These are phyloP conservation scores for Campoletis sonorensis DNA, from an alignment of 1,140 invertebrate genomes.

Conservation along the genomic window DNA sequence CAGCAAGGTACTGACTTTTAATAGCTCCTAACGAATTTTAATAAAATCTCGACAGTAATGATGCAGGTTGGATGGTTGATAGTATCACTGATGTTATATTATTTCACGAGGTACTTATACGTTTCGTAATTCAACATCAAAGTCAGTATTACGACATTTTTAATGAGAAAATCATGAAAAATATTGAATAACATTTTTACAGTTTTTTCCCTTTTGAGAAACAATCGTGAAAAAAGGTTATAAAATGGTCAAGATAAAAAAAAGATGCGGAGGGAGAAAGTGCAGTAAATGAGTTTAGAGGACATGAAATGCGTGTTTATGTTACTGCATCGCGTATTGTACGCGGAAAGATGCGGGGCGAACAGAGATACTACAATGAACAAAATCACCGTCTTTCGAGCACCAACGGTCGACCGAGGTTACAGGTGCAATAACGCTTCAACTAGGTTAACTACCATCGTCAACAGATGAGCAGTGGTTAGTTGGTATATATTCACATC, in stretches of 20 bases:
- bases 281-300: neutral
- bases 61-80: too few species aligned
- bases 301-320: neutral
- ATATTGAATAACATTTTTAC: neutral
- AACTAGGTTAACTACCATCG: constrained; percentile 30
- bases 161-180: neutral
- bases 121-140: neutral
- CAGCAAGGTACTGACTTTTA: too few species aligned
- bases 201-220: neutral
- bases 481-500: neutral
- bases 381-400: constrained; percentile 23
- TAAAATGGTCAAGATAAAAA: neutral
- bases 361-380: neutral
- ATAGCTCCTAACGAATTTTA: too few species aligned
- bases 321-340: neutral
- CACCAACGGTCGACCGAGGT: constrained; percentile 13
- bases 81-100: too few species aligned
- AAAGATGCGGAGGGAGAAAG: neutral
- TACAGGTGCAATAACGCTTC: constrained; percentile 38
- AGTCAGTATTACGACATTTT: neutral
- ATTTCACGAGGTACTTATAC: too few species aligned
- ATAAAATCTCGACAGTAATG: too few species aligned
- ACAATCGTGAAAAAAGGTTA: neutral
- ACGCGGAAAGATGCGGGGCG: neutral
- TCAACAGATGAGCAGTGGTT: neutral